Percentiles rank a stretch among this genome's conserved stretches.
Evolutionary conservation across 1,140 invertebrate genomes (phyloP).

Genomic region (Lepidurus apus): DNA sequence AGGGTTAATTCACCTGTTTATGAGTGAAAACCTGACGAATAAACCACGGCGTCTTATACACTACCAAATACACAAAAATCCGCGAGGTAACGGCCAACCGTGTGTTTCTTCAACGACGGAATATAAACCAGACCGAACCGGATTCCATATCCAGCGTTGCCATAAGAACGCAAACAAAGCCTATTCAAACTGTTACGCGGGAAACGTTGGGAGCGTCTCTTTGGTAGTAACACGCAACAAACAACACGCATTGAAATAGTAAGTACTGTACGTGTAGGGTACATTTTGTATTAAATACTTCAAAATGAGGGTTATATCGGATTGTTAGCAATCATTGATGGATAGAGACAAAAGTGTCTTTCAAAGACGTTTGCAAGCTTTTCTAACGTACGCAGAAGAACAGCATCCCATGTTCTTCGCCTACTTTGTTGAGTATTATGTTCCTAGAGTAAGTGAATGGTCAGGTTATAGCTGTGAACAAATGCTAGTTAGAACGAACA

Average conservation of each 20-base stretch:
- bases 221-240: neutral
- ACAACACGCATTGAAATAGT: neutral
- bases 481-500: too few species aligned
- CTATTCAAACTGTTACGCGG: neutral
- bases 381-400: too few species aligned
- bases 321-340: too few species aligned
- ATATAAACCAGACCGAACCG: neutral
- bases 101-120: constrained; percentile 21
- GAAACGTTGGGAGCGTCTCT: neutral
- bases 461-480: too few species aligned
- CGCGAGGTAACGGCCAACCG: constrained; percentile 15
- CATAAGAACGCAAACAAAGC: constrained; percentile 21
- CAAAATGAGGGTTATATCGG: too few species aligned
- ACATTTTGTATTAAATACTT: too few species aligned
- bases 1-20: neutral
- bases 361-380: too few species aligned
- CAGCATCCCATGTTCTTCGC: too few species aligned
- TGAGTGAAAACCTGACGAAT: neutral
- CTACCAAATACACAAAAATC: constrained; percentile 1
- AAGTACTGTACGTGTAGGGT: too few species aligned
- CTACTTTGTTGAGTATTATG: too few species aligned
- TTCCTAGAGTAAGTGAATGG: too few species aligned
- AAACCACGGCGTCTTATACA: neutral
- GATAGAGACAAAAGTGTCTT: too few species aligned
- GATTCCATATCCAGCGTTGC: constrained; percentile 21